A percentile compares a stretch with the other conserved stretches of the same genome.
Evolutionary conservation across 2,797 vertebrate species (phyloP).

Genomic region (Kryptolebias ocellatus): DNA sequence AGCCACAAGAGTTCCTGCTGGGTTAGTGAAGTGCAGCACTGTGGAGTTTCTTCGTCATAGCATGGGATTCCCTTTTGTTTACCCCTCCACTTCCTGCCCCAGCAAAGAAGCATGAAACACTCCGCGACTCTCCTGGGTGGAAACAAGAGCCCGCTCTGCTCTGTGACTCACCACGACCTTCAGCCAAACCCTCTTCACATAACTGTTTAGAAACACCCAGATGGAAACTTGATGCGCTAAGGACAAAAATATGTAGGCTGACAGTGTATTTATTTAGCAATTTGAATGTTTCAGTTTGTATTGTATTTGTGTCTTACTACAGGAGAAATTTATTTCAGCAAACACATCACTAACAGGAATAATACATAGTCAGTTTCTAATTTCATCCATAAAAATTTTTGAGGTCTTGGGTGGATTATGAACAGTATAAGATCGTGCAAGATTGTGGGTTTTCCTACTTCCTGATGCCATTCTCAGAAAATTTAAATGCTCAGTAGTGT

Average conservation of each 20-base stretch:
- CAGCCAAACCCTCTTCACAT: constrained; percentile 59
- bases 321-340: constrained; percentile 10
- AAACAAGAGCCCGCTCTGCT: constrained; percentile 59
- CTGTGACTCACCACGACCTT: constrained; percentile 70
- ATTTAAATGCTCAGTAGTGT: background rate
- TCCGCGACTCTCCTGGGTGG: constrained; percentile 54
- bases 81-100: constrained; percentile 75
- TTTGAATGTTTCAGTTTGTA: too few relatives aligned
- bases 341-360: background rate
- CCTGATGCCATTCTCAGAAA: background rate
- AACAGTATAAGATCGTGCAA: too few relatives aligned
- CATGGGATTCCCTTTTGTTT: constrained; percentile 82
- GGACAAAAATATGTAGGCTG: constrained; percentile 24
- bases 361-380: background rate
- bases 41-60: constrained; percentile 66
- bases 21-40: constrained; percentile 44
- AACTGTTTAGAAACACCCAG: constrained; percentile 30
- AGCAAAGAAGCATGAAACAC: constrained; percentile 65
- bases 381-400: background rate
- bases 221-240: constrained; percentile 40
- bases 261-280: constrained; percentile 11
- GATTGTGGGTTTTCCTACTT: background rate
- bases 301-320: background rate
- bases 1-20: constrained; percentile 42
- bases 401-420: background rate